phyloP scores from a whole-genome alignment of 2,113 vertebrate genomes.

The Microtus oregoni region DNA sequence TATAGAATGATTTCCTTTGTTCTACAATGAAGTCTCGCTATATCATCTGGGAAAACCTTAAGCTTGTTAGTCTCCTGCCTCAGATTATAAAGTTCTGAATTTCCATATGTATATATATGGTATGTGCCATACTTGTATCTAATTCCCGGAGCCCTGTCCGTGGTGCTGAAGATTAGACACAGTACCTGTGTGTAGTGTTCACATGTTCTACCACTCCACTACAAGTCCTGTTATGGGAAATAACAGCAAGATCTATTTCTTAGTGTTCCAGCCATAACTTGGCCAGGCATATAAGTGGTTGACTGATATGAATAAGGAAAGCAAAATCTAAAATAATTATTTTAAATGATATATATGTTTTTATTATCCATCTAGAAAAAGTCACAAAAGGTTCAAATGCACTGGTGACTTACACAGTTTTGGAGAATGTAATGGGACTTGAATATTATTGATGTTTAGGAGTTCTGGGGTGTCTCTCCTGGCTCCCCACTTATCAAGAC shows the following conservation, averaged over 20 bases:
- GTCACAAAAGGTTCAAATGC: no score
- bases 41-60: neutral
- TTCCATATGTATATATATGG: neutral
- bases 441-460: neutral
- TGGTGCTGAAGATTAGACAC: neutral
- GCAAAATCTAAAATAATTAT: neutral
- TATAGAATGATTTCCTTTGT: no score
- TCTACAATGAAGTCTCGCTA: neutral
- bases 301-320: neutral
- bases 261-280: neutral
- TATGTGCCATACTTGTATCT: neutral
- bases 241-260: neutral
- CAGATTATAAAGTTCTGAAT: neutral
- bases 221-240: neutral
- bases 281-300: neutral
- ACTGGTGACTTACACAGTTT: no score
- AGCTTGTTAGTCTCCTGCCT: no score
- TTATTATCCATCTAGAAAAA: no score
- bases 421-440: neutral
- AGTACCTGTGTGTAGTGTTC: neutral
- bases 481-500: neutral
- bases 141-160: neutral
- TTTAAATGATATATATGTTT: neutral
- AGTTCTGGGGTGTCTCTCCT: no score
- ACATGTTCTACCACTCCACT: neutral